Evolutionary conservation across 1,140 invertebrate genomes (phyloP), one percentile per base, ranked within the genome.

Genomic region (Magallana angulata): DNA sequence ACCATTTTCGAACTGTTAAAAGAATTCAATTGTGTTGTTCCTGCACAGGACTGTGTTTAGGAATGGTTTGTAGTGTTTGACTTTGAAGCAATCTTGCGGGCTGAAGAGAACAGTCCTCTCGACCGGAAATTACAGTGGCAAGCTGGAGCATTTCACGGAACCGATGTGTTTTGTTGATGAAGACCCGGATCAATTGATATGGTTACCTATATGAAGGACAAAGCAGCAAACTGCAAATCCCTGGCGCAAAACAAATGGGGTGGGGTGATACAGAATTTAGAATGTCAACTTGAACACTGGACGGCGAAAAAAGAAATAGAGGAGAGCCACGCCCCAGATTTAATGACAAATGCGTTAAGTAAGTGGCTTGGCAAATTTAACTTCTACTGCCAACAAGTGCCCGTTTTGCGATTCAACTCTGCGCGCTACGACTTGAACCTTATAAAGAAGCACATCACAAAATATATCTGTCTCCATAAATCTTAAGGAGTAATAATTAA

Each of bases 381-480:
- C 6, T 60, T 30, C 14, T 90, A 90, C 64, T 86, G 82, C 16
- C 4, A 18, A 1, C 60, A 83, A 48, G 58, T 81, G 16, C 64
- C 71, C 56, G 84, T 87, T 8, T 86, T 90, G 8, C 86, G 88
- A 14, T 90, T 89, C 30, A 90, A 90, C 80, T 87, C 82, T 6
- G 68, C 89, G n/a, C 87, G 87, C n/a, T 90, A 90, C 62, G 90
- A 90, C 59, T 24, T 90, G 1, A 89, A 89, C 71, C 30, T 90
- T 5, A 59, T 90, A 9, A 90, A 90, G 71, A 58, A n/a, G 7
- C 16, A 82, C 3, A 64, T 89, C 1, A 85, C 90, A 9, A 84
- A 89, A 57, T 56, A 85, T 59, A 36, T 89, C 0, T 57, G 88
- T 12, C 76, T 89, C 68, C 82, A 89, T 36, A 85, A 86, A 30